Conservation (phyloP, 2,888 invertebrate genomes). For the Cheiracanthium punctorium region DNA sequence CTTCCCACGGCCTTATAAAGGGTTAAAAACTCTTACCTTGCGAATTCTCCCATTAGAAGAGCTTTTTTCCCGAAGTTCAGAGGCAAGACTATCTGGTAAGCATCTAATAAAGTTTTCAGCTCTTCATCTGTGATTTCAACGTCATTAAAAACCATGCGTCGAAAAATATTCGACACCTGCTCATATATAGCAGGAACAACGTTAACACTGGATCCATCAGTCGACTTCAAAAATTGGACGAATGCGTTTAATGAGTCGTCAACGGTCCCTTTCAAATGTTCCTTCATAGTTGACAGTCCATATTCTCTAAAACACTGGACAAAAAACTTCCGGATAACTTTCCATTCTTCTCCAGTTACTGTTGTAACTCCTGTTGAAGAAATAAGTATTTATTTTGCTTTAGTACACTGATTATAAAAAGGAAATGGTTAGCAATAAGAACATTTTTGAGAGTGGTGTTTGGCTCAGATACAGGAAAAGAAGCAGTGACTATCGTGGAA, state of each 20-base stretch:
- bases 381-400: background rate
- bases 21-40: slow-evolving; percentile 5
- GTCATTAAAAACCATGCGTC: slow-evolving; percentile 3
- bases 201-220: background rate
- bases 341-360: slow-evolving; percentile 30
- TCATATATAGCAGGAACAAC: background rate
- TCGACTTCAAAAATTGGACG: background rate
- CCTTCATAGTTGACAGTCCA: slow-evolving; percentile 4
- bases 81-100: background rate
- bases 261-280: background rate
- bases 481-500: too few relatives aligned
- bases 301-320: slow-evolving; percentile 9
- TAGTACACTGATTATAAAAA: background rate
- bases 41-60: slow-evolving; percentile 1
- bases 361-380: background rate
- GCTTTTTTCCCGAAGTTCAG: background rate
- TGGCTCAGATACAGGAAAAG: too few relatives aligned
- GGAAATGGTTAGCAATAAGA: background rate
- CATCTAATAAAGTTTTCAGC: background rate
- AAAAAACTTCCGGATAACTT: slow-evolving; percentile 20
- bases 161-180: background rate
- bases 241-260: slow-evolving; percentile 15
- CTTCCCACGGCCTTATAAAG: too few relatives aligned
- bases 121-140: slow-evolving; percentile 12
- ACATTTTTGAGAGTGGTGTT: too few relatives aligned